phyloP scores from a whole-genome alignment of 2,113 vertebrate genomes.

The Anhinga rufa region DNA sequence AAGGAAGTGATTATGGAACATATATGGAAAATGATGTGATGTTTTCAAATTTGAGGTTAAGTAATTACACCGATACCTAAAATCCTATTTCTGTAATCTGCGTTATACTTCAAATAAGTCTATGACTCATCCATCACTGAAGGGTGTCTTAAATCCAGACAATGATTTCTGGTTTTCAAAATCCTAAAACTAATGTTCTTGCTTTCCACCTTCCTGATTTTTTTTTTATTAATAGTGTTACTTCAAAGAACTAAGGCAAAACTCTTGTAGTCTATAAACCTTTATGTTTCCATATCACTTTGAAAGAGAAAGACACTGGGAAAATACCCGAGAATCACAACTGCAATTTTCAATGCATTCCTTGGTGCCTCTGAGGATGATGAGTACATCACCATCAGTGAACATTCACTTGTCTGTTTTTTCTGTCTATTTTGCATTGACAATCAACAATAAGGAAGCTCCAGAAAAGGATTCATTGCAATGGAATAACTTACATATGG shows the following conservation, averaged over 20 bases:
- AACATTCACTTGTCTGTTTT: background rate
- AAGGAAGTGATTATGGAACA: background rate
- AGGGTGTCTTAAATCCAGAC: background rate
- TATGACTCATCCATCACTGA: background rate
- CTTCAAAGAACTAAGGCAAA: background rate
- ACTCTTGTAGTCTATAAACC: background rate
- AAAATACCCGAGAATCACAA: background rate
- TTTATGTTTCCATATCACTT: background rate
- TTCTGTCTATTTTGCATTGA: background rate
- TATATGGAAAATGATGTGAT: background rate
- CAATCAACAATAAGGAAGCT: background rate
- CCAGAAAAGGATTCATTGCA: background rate
- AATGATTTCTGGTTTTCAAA: background rate
- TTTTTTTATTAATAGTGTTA: background rate
- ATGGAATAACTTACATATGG: background rate
- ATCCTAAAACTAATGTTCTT: background rate
- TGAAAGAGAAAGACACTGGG: background rate
- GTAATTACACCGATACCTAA: background rate
- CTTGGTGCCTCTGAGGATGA: background rate
- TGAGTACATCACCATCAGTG: background rate
- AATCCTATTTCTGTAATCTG: background rate
- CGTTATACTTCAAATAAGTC: background rate
- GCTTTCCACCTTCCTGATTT: background rate
- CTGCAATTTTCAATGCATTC: background rate
- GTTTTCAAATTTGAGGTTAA: background rate